Conservation (phyloP, 2,888 invertebrate genomes). For the Apotomis turbidana region DNA sequence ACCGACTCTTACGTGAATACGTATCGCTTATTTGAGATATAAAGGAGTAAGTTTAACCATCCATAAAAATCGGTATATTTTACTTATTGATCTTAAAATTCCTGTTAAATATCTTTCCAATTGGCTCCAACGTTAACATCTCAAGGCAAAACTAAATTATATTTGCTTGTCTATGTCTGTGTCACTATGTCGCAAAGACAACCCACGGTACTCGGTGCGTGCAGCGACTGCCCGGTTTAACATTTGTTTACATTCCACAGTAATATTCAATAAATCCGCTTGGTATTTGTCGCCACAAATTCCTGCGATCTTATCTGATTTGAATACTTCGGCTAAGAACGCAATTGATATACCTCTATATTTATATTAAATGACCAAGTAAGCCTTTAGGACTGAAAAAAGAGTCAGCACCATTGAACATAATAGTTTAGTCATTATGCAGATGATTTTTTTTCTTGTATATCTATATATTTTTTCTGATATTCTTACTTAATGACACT, state of each 20-base stretch:
- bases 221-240: slow-evolving; percentile 14
- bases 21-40: too few species aligned
- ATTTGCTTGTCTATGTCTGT: not conserved
- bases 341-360: not conserved
- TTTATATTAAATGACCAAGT: too few species aligned
- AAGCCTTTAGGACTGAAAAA: too few species aligned
- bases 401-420: too few species aligned
- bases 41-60: too few species aligned
- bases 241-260: slow-evolving; percentile 34
- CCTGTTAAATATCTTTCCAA: not conserved
- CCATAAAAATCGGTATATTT: not conserved
- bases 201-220: not conserved
- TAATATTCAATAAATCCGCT: slow-evolving; percentile 26
- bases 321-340: not conserved
- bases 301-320: slow-evolving; percentile 7
- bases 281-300: slow-evolving; percentile 14
- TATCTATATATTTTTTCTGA: too few species aligned
- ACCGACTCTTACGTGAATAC: too few species aligned
- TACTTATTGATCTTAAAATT: not conserved
- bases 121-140: not conserved
- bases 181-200: slow-evolving; percentile 1
- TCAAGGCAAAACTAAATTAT: slow-evolving; percentile 4
- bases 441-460: too few species aligned
- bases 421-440: too few species aligned
- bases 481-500: too few species aligned